Conservation (phyloP, 1,140 invertebrate genomes). For the Neuroterus valhalla region DNA sequence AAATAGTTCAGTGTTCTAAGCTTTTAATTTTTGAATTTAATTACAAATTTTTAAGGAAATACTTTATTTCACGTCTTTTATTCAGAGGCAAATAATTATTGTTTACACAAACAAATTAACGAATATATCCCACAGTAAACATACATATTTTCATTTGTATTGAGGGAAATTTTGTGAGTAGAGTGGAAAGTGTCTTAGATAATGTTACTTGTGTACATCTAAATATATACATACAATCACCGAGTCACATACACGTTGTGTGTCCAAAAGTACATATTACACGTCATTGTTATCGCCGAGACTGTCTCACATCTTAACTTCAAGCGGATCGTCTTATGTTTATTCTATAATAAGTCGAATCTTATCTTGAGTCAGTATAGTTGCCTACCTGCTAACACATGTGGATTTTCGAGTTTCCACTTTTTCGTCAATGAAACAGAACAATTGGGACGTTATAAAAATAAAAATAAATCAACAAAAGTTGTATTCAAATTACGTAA, state of each 20-base stretch:
- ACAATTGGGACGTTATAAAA: neutral
- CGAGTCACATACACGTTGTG: neutral
- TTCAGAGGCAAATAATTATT: too few relatives aligned
- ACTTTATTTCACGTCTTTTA: too few relatives aligned
- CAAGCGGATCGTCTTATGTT: neutral
- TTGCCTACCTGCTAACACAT: slow-evolving; percentile 4
- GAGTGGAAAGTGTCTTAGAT: slow-evolving; percentile 1
- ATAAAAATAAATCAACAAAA: neutral
- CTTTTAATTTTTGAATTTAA: too few relatives aligned
- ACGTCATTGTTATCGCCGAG: slow-evolving; percentile 27
- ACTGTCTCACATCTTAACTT: neutral
- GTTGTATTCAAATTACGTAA: too few relatives aligned
- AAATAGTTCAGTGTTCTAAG: too few relatives aligned
- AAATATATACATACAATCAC: slow-evolving; percentile 8
- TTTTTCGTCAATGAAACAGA: neutral
- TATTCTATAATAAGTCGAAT: too few relatives aligned
- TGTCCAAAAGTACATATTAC: slow-evolving; percentile 23
- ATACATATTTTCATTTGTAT: neutral
- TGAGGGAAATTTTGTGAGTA: neutral
- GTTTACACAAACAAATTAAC: too few relatives aligned
- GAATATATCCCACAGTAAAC: too few relatives aligned
- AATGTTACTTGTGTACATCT: slow-evolving; percentile 1
- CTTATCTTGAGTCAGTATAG: neutral
- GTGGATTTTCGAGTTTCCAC: neutral
- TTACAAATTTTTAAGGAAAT: too few relatives aligned